Percentiles rank a stretch among this genome's conserved stretches.
Conservation (phyloP, 2,113 vertebrate species). For the Aegithalos caudatus region DNA sequence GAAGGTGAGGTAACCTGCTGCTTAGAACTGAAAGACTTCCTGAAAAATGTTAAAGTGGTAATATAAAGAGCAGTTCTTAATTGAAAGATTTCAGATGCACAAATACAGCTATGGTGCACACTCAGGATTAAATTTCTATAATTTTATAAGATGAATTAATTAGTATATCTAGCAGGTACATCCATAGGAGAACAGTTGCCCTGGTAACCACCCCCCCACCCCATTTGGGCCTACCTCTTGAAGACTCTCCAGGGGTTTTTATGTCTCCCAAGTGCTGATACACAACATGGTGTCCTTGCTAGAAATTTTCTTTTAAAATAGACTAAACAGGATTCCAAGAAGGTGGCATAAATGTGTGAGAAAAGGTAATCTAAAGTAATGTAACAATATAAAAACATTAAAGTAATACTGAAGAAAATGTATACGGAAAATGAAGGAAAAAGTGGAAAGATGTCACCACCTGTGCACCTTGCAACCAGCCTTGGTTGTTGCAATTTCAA, state of each 20-base stretch:
- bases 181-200: background rate
- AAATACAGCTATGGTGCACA: fast-evolving
- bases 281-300: background rate
- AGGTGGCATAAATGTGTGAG: background rate
- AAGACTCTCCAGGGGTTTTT: background rate
- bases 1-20: background rate
- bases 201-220: no score
- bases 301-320: background rate
- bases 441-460: background rate
- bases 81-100: fast-evolving
- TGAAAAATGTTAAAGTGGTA: background rate
- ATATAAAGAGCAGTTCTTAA: background rate
- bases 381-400: background rate
- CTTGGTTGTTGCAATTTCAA: background rate
- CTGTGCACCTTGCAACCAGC: background rate
- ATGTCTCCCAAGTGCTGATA: background rate
- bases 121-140: background rate
- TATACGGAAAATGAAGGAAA: background rate
- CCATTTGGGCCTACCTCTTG: background rate
- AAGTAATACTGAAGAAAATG: background rate
- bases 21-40: background rate
- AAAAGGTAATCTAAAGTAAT: background rate
- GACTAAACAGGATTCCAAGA: background rate
- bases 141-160: background rate
- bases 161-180: background rate